Conservation (phyloP, 2,113 vertebrate species). For the Grallaria varia region DNA sequence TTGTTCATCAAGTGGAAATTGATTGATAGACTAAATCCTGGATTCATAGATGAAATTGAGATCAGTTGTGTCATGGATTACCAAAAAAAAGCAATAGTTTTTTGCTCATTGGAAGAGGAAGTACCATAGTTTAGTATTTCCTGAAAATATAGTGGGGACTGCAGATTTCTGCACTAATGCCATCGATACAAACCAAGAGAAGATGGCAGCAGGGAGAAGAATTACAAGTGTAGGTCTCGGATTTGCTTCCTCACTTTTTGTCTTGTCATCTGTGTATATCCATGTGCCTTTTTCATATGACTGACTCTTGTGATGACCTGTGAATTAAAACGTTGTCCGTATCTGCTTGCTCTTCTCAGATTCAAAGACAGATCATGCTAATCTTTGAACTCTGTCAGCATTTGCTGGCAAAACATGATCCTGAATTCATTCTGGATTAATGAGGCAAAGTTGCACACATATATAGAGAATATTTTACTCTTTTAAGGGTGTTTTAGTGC, state of each 20-base stretch:
- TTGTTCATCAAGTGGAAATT: not conserved
- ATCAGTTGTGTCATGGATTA: not conserved
- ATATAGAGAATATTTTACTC: not conserved
- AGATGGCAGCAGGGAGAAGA: not conserved
- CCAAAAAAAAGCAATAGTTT: not conserved
- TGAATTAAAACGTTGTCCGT: not conserved
- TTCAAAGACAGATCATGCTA: not conserved
- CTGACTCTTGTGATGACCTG: not conserved
- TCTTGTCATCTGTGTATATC: not conserved
- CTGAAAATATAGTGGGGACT: not conserved
- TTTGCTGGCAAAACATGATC: not conserved
- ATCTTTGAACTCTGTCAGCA: not conserved
- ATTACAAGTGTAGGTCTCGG: not conserved
- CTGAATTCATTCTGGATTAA: not conserved
- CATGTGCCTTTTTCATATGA: not conserved
- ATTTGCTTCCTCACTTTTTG: not conserved
- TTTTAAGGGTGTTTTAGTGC: not conserved
- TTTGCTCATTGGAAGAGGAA: not conserved
- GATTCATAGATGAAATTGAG: not conserved
- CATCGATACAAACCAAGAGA: not conserved
- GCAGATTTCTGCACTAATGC: not conserved
- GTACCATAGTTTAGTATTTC: not conserved
- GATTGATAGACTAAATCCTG: not conserved
- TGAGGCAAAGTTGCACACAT: not conserved
- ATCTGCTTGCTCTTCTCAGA: not conserved